Conservation (phyloP, 2,797 vertebrate genomes). For the Balearica regulorum region DNA sequence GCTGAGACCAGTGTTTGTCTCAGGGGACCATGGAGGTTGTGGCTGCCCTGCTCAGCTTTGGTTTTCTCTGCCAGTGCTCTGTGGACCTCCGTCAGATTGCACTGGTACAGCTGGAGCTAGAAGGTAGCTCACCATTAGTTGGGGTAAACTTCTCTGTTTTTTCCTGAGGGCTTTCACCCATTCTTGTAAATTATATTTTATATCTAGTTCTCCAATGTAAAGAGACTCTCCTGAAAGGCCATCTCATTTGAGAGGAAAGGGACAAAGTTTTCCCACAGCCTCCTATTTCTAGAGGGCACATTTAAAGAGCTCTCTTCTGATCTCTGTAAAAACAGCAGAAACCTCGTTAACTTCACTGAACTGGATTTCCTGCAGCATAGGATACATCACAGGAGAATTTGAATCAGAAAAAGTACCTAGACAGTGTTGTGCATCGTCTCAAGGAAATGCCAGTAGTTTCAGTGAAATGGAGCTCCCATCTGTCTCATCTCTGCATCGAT, state of each 20-base stretch:
- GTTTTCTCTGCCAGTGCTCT: background rate
- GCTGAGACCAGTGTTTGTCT: background rate
- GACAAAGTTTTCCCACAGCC: background rate
- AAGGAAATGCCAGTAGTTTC: background rate
- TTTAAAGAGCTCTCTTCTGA: background rate
- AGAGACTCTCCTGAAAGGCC: background rate
- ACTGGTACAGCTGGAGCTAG: background rate
- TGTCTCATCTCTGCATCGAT: background rate
- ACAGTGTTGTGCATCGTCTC: background rate
- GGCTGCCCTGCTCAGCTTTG: background rate
- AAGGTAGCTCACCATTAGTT: background rate
- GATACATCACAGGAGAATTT: background rate
- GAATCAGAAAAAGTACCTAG: background rate
- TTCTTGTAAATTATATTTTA: background rate
- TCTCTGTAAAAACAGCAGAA: background rate
- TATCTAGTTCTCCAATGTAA: background rate
- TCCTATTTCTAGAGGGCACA: background rate
- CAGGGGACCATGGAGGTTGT: background rate
- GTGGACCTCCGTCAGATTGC: background rate
- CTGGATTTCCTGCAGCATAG: background rate
- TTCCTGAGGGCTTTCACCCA: background rate
- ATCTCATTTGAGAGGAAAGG: background rate
- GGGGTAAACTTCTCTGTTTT: background rate
- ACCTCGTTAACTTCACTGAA: background rate
- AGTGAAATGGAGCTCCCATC: rapidly evolving